These are phyloP conservation scores for Babylonia areolata DNA, from an alignment of 1,140 invertebrate genomes.

Conservation along the genomic window DNA sequence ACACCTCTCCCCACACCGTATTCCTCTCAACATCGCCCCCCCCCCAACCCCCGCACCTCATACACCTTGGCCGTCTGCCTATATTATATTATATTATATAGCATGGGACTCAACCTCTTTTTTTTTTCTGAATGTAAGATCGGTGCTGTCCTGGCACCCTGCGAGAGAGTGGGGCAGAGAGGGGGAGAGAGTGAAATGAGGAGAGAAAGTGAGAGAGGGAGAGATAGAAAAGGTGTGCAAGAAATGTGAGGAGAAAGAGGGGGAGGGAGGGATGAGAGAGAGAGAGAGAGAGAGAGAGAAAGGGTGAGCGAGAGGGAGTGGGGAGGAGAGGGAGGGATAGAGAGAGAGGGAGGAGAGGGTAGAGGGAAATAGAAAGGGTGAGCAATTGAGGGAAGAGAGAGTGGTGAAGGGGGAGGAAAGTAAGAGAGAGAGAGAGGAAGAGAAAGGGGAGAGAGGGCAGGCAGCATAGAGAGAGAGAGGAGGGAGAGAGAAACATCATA, in stretches of 20 bases:
- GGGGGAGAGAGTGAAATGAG: not conserved
- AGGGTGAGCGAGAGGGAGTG: not conserved
- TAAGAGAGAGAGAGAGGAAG: no score
- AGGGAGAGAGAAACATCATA: not conserved
- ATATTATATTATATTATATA: no score
- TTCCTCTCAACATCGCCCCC: no score
- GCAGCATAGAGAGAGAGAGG: not conserved
- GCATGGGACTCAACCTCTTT: no score
- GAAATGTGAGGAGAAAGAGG: not conserved
- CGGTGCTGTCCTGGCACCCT: not conserved
- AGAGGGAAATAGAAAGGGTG: no score
- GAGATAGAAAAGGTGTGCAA: slow-evolving; percentile 30
- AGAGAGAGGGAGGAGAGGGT: not conserved
- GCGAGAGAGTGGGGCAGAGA: not conserved
- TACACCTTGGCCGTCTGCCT: no score
- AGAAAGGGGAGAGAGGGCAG: not conserved
- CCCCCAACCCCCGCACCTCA: no score
- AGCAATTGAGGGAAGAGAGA: no score
- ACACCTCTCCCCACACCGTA: no score
- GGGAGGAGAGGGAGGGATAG: not conserved
- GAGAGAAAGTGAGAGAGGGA: slow-evolving; percentile 33
- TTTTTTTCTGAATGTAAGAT: no score
- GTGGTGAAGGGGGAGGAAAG: no score
- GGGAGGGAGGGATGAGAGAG: not conserved
- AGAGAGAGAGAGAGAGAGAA: slow-evolving; percentile 14